Conservation (phyloP, 1,140 invertebrate genomes). For the Notospermus geniculatus region DNA sequence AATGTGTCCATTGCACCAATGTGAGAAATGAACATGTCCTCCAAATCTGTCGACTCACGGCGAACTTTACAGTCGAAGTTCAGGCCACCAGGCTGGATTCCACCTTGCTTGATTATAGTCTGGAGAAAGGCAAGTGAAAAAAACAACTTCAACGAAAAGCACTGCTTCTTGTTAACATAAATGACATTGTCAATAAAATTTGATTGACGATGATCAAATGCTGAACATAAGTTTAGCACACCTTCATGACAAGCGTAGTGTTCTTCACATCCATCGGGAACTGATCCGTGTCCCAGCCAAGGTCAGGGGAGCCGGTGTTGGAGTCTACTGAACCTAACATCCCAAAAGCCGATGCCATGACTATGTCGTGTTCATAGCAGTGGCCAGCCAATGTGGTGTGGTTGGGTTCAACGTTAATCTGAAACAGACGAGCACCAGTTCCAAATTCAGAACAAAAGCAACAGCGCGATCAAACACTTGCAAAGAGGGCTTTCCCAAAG, state of each 20-base stretch:
- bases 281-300: constrained; percentile 60
- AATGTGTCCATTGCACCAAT: constrained; percentile 64
- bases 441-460: too few species aligned
- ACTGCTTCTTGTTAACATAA: too few species aligned
- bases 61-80: constrained; percentile 61
- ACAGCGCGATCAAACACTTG: too few species aligned
- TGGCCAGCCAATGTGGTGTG: constrained; percentile 60
- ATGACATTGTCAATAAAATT: too few species aligned
- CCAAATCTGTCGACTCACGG: constrained; percentile 59
- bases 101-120: constrained; percentile 57
- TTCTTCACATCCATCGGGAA: constrained; percentile 58
- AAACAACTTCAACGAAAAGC: too few species aligned
- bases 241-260: constrained; percentile 63
- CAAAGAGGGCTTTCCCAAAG: too few species aligned
- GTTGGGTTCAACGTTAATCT: constrained; percentile 62
- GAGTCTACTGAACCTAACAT: constrained; percentile 59
- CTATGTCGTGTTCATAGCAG: constrained; percentile 57
- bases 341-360: constrained; percentile 58
- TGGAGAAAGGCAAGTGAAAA: too few species aligned
- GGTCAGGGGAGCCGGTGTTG: constrained; percentile 58
- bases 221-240: constrained; percentile 37
- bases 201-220: not conserved
- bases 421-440: too few species aligned
- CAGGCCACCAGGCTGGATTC: constrained; percentile 63
- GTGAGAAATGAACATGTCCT: constrained; percentile 62